These are phyloP conservation scores for Calypte anna DNA, from an alignment of 2,113 vertebrate species.

Conservation along the genomic window DNA sequence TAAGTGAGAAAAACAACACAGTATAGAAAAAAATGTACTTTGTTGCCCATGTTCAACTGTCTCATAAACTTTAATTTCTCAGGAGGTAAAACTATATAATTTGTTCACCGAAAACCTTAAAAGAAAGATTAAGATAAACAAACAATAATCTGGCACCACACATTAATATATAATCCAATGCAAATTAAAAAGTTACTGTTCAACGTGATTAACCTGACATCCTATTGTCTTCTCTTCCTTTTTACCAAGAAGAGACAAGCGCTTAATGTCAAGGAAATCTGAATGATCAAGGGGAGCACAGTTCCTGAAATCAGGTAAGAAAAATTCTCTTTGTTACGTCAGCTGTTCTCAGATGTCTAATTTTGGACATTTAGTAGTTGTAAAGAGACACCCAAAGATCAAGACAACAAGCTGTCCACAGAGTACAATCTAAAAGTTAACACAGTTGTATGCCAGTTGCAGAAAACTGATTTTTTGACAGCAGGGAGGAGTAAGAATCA, in stretches of 20 bases:
- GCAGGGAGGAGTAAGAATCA: slow-evolving; percentile 24
- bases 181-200: not conserved
- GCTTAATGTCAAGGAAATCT: not conserved
- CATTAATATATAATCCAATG: not conserved
- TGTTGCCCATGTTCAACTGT: not conserved
- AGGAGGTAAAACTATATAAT: not conserved
- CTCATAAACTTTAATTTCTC: not conserved
- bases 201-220: not conserved
- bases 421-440: not conserved
- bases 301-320: not conserved
- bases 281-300: not conserved
- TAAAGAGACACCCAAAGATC: not conserved
- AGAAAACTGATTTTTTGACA: slow-evolving; percentile 38
- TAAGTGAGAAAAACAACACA: not conserved
- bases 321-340: not conserved
- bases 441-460: not conserved
- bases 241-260: not conserved
- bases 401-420: not conserved
- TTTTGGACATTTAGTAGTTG: not conserved
- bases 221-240: not conserved
- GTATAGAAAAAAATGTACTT: not conserved
- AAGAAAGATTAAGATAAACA: not conserved
- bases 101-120: not conserved
- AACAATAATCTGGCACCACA: not conserved
- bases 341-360: not conserved